These are phyloP conservation scores for Spea multiplicata DNA, from an alignment of 2,113 vertebrate species.

Conservation along the genomic window DNA sequence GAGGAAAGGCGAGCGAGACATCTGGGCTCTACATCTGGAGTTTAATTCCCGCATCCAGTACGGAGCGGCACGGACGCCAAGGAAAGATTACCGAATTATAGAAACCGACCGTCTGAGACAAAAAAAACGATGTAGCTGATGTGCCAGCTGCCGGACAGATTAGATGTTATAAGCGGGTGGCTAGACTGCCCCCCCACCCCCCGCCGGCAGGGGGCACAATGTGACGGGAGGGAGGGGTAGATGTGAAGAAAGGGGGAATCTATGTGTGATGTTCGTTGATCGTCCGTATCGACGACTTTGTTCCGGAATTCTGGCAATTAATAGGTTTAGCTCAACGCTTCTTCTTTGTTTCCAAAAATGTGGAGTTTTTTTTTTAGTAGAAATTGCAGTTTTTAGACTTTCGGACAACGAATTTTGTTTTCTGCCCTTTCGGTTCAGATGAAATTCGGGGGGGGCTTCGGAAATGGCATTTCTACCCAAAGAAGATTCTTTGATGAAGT, in stretches of 20 bases:
- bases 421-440: no score
- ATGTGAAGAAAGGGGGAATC: not conserved
- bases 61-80: not conserved
- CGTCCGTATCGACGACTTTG: no score
- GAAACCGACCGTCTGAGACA: conserved; percentile 33
- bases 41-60: not conserved
- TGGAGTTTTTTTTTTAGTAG: no score
- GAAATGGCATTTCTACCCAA: no score
- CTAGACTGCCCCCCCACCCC: not conserved
- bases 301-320: no score
- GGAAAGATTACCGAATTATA: conserved; percentile 27
- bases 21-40: conserved; percentile 31
- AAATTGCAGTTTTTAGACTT: no score
- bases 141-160: conserved; percentile 27
- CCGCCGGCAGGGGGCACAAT: not conserved
- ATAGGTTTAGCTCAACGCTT: no score
- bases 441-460: no score
- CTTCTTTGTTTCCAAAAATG: no score
- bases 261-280: no score
- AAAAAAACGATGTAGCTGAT: conserved; percentile 7
- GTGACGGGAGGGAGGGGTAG: not conserved
- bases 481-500: no score
- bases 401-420: no score
- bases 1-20: not conserved
- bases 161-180: conserved; percentile 6